Evolutionary conservation across 2,113 vertebrate genomes (phyloP).

Genomic region (Myxocyprinus asiaticus): DNA sequence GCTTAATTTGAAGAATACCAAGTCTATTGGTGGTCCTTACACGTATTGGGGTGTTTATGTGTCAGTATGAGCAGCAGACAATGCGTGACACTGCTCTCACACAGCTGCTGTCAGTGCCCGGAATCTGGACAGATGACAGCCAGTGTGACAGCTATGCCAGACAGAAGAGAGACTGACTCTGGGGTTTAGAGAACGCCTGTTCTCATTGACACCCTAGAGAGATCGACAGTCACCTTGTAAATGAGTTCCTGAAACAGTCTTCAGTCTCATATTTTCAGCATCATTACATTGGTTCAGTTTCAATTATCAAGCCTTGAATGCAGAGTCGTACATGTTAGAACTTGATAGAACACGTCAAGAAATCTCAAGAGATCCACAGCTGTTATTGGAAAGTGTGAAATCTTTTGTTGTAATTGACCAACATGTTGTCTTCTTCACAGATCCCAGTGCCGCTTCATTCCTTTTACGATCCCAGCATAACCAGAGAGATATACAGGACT

Average conservation of each 20-base stretch:
- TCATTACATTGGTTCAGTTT: slow-evolving; percentile 15
- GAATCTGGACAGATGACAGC: too few species aligned
- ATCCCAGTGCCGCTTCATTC: not conserved
- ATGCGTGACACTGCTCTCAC: too few species aligned
- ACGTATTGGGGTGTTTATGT: too few species aligned
- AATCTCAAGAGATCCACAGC: not conserved
- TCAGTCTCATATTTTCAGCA: not conserved
- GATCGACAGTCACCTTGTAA: not conserved
- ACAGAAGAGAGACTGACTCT: not conserved
- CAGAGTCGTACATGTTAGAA: not conserved
- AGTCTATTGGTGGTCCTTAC: too few species aligned
- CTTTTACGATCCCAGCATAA: not conserved
- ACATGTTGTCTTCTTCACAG: slow-evolving; percentile 11
- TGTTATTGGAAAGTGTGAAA: not conserved
- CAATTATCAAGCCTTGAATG: slow-evolving; percentile 4
- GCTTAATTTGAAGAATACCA: too few species aligned
- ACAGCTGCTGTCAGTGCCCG: too few species aligned
- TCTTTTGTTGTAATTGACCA: slow-evolving; percentile 6
- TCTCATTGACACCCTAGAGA: not conserved
- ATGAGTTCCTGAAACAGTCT: not conserved
- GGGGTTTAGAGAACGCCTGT: slow-evolving; percentile 1
- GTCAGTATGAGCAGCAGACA: too few species aligned
- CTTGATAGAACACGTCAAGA: not conserved
- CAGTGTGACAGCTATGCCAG: slow-evolving; percentile 39
- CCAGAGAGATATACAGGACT: not conserved